Evolutionary conservation across 2,797 vertebrate genomes (phyloP), one percentile per base, ranked within the genome.

Genomic region (Coilia nasus): DNA sequence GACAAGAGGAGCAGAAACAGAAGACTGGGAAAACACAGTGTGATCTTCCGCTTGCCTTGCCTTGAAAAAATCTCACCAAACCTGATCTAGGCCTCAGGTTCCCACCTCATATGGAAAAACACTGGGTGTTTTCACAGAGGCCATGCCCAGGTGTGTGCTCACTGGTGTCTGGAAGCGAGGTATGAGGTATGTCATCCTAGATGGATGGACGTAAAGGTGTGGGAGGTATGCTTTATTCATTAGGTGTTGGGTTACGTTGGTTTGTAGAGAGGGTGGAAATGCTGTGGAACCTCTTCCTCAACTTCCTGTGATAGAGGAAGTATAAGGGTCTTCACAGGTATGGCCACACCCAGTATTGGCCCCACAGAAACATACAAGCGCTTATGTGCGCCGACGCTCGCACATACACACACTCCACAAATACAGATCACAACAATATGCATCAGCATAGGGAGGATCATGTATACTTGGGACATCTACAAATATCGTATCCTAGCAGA

Each of bases 21-120:
- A 19, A 44, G 19, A 44, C 31, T 9, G 41, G 41, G 15, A 44
- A 78, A 17, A 19, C 28, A 15, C 17, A 44, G 35, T 31, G 67
- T 31, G 15, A 75, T 19, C 28, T 35, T 19, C 14, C 17, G 31
- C 15, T 78, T 14, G 50, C 50, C 50, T 14, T 54, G 50, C 50
- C 50, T 54, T 54, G 50, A 19, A 87, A 44, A 89, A 91, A 93
- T 92, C 93, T 88, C 87, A 90, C 90, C 90, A 87, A 94, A 93
- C 94, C 91, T 93, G 93, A 91, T 92, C 84, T 87, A 86, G 19
- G 17, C 44, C n/a, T 23, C n/a, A 17, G 15, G 28, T 71, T 71
- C 28, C 64, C 17, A 64, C 64, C 62, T 25, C 62, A 25, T 67
- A 28, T 71, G 67, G 67, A 71, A 71, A 71, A 71, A 71, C 12